Evolutionary conservation across 2,888 invertebrate genomes (phyloP).

Genomic region (Junonia oenone): DNA sequence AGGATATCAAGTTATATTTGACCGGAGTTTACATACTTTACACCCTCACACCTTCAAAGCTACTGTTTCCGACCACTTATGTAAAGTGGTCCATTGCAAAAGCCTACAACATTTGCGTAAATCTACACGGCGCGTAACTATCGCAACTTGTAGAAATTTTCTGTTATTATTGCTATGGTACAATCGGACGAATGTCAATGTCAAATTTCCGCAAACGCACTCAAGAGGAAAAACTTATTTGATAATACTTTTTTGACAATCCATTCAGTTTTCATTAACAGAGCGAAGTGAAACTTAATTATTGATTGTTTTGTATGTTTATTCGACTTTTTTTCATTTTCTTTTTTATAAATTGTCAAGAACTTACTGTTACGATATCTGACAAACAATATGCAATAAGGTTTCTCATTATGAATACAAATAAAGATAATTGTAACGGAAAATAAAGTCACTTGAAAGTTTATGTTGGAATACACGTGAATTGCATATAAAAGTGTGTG

Average conservation of each 20-base stretch:
- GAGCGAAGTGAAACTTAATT: background rate
- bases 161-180: slow-evolving; percentile 26
- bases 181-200: slow-evolving; percentile 61
- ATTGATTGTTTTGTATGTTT: background rate
- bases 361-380: background rate
- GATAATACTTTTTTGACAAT: background rate
- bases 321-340: background rate
- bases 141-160: slow-evolving; percentile 49
- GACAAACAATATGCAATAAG: background rate
- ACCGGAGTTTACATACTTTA: background rate
- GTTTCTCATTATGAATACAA: background rate
- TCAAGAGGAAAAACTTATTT: slow-evolving; percentile 26
- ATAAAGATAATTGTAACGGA: background rate
- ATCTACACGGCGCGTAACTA: slow-evolving; percentile 40
- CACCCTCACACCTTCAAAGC: background rate
- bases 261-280: background rate
- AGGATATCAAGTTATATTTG: background rate
- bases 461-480: background rate
- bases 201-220: slow-evolving; percentile 42
- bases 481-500: background rate
- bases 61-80: slow-evolving; percentile 22
- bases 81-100: slow-evolving; percentile 44
- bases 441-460: background rate
- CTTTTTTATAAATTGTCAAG: background rate
- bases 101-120: slow-evolving; percentile 53